Percentiles rank a stretch among this genome's conserved stretches.
phyloP scores from a whole-genome alignment of 2,113 vertebrate species.

The Psittacula cyanocephala region DNA sequence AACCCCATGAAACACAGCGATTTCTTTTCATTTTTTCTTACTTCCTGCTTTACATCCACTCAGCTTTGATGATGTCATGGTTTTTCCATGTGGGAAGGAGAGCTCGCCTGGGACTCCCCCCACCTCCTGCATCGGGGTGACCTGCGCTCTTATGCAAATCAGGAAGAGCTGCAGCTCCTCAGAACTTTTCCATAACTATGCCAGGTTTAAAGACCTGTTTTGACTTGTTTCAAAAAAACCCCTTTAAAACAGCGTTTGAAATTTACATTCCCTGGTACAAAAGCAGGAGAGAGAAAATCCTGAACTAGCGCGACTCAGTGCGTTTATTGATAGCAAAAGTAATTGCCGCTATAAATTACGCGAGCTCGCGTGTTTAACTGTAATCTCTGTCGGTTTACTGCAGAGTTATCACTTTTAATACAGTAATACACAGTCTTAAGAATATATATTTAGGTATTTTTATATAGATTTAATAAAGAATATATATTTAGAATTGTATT shows the following conservation, averaged over 20 bases:
- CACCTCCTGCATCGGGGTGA: conserved; percentile 53
- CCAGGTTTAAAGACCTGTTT: conserved; percentile 63
- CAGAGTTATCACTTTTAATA: background rate
- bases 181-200: conserved; percentile 75
- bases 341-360: background rate
- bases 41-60: conserved; percentile 78
- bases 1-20: background rate
- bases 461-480: background rate
- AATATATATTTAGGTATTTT: background rate
- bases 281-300: background rate
- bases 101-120: conserved; percentile 81
- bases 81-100: conserved; percentile 84
- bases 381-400: background rate
- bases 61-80: conserved; percentile 78
- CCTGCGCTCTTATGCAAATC: conserved; percentile 78
- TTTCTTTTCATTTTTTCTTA: background rate
- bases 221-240: background rate
- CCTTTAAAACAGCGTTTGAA: background rate
- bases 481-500: background rate
- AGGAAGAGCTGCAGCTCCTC: conserved; percentile 69
- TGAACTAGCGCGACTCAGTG: background rate
- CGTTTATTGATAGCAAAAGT: background rate
- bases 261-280: background rate
- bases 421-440: background rate
- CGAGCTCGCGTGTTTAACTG: background rate